Evolutionary conservation across 2,888 invertebrate species (phyloP).

Genomic region (Myopa tessellatipennis): DNA sequence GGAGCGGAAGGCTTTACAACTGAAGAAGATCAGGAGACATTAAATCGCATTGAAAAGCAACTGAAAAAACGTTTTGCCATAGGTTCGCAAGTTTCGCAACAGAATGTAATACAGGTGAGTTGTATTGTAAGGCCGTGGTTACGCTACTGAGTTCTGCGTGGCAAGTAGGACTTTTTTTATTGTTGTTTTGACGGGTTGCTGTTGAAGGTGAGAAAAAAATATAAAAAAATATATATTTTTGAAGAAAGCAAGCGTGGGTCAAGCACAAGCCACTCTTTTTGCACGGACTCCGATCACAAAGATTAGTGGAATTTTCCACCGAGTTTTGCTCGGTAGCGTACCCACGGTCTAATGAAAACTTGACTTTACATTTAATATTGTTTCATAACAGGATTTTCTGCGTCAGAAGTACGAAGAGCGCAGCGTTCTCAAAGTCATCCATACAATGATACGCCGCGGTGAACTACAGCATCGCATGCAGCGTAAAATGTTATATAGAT

Average conservation of each 20-base stretch:
- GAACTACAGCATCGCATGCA: slow-evolving; percentile 97
- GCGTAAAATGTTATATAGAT: slow-evolving; percentile 94
- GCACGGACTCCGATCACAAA: no score
- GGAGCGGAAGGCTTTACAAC: slow-evolving; percentile 97
- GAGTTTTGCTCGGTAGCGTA: no score
- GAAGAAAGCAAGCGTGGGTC: not conserved
- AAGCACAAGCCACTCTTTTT: no score
- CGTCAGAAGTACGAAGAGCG: slow-evolving; percentile 89
- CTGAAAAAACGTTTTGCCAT: slow-evolving; percentile 93
- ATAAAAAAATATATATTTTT: not conserved
- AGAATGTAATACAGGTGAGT: slow-evolving; percentile 82
- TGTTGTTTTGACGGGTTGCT: no score
- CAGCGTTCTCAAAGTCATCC: slow-evolving; percentile 89
- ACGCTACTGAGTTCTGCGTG: not conserved
- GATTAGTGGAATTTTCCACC: no score
- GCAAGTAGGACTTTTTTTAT: no score
- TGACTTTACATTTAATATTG: slow-evolving; percentile 21
- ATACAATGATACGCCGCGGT: slow-evolving; percentile 93
- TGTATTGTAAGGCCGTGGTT: not conserved
- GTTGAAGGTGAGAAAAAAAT: not conserved
- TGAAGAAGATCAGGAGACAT: slow-evolving; percentile 91
- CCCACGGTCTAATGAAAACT: no score
- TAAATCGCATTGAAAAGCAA: slow-evolving; percentile 92
- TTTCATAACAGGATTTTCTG: slow-evolving; percentile 73
- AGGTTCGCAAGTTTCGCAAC: slow-evolving; percentile 96